These are phyloP conservation scores for Grammomys surdaster DNA, from an alignment of 2,113 vertebrate species.

Conservation along the genomic window DNA sequence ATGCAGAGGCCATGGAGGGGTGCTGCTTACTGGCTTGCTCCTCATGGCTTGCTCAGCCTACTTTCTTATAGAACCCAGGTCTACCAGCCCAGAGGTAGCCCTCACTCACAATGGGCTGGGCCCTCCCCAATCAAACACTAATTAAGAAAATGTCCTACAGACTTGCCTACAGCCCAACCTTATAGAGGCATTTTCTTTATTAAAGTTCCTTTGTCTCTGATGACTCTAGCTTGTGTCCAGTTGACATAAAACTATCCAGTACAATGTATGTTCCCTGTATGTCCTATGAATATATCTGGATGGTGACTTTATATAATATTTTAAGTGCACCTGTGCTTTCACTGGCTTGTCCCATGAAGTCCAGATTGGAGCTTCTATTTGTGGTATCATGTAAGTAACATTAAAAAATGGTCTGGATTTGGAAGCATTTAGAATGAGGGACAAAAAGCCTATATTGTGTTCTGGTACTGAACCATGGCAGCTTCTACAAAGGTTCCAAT, in stretches of 20 bases:
- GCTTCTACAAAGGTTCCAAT: neutral
- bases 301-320: neutral
- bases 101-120: neutral
- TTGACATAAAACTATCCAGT: neutral
- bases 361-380: neutral
- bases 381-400: neutral
- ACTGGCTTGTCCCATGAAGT: neutral
- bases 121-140: neutral
- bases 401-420: neutral
- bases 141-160: neutral
- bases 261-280: neutral
- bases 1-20: neutral
- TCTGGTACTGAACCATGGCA: neutral
- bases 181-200: neutral
- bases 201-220: neutral
- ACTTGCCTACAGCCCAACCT: neutral
- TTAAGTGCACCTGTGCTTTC: neutral
- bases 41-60: neutral
- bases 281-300: neutral
- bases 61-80: neutral
- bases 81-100: neutral
- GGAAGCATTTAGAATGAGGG: neutral
- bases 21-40: neutral
- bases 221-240: neutral
- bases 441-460: neutral